Percentiles rank a stretch among this genome's conserved stretches.
Evolutionary conservation across 2,888 invertebrate genomes (phyloP).

Genomic region (Matsumyia berberina): DNA sequence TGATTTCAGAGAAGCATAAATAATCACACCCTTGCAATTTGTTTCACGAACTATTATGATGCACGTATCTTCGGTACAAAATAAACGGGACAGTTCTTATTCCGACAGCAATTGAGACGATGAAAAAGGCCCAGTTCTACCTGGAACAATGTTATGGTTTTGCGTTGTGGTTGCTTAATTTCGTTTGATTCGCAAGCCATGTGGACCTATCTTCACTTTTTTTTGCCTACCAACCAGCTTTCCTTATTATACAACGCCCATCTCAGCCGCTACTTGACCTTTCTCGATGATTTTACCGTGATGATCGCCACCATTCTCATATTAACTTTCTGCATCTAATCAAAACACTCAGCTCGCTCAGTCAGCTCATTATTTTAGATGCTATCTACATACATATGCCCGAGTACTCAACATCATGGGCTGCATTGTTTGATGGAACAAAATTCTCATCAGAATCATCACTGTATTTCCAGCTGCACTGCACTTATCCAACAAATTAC

Average conservation of each 20-base stretch:
- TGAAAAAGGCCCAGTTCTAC: conserved; percentile 7
- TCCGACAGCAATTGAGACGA: not conserved
- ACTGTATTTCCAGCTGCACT: not conserved
- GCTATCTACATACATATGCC: not conserved
- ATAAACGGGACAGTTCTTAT: conserved; percentile 4
- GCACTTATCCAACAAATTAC: conserved; percentile 25
- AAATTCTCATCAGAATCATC: conserved; percentile 15
- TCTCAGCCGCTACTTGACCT: conserved; percentile 6
- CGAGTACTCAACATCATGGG: conserved; percentile 8
- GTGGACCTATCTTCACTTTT: not conserved
- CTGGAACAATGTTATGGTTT: conserved; percentile 7
- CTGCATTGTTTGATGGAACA: not conserved
- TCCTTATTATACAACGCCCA: conserved; percentile 6
- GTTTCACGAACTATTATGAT: not conserved
- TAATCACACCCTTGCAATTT: not conserved
- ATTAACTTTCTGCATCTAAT: conserved; percentile 5
- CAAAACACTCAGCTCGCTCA: conserved; percentile 7
- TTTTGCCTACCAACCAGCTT: not conserved
- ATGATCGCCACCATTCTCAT: conserved; percentile 4
- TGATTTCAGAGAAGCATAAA: not conserved
- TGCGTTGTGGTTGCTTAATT: conserved; percentile 1
- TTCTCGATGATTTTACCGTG: not conserved
- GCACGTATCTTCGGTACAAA: not conserved
- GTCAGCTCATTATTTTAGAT: conserved; percentile 3
- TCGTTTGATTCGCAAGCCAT: conserved; percentile 4